A percentile compares a stretch with the other conserved stretches of the same genome.
These are phyloP conservation scores for Garrulus glandarius DNA, from an alignment of 2,797 vertebrate species.

Conservation along the genomic window DNA sequence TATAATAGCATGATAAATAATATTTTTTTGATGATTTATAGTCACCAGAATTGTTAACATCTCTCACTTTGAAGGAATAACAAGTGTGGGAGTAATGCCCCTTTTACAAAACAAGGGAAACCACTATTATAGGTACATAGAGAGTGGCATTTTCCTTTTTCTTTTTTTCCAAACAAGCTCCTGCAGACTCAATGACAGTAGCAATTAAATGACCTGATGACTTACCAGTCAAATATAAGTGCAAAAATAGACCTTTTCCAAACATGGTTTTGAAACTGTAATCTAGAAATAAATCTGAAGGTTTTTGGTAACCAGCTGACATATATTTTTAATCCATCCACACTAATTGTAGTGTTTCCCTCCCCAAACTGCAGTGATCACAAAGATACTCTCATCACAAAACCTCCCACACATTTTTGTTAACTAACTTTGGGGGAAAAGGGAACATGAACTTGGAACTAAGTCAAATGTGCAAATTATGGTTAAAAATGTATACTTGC, in stretches of 20 bases:
- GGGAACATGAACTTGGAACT: constrained; percentile 61
- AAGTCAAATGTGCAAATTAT: constrained; percentile 59
- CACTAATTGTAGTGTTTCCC: background rate
- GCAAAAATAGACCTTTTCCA: background rate
- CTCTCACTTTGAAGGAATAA: background rate
- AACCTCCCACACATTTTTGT: constrained; percentile 43
- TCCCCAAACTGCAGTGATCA: background rate
- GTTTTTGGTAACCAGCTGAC: background rate
- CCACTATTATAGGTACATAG: background rate
- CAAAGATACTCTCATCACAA: constrained; percentile 1
- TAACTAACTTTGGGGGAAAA: constrained; percentile 18
- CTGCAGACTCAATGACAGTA: background rate
- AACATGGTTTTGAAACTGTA: background rate
- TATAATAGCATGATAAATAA: background rate
- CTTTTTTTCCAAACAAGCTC: background rate
- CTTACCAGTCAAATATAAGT: background rate
- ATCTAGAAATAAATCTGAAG: constrained; percentile 7
- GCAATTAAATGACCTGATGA: background rate
- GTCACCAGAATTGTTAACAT: background rate
- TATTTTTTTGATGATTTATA: background rate
- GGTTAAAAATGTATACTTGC: constrained; percentile 48
- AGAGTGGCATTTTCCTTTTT: background rate
- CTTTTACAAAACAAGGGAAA: background rate
- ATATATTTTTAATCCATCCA: background rate
- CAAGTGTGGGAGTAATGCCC: background rate